Percentiles rank a stretch among this genome's conserved stretches.
phyloP scores from a whole-genome alignment of 2,113 vertebrate species.

The Narcine bancroftii region DNA sequence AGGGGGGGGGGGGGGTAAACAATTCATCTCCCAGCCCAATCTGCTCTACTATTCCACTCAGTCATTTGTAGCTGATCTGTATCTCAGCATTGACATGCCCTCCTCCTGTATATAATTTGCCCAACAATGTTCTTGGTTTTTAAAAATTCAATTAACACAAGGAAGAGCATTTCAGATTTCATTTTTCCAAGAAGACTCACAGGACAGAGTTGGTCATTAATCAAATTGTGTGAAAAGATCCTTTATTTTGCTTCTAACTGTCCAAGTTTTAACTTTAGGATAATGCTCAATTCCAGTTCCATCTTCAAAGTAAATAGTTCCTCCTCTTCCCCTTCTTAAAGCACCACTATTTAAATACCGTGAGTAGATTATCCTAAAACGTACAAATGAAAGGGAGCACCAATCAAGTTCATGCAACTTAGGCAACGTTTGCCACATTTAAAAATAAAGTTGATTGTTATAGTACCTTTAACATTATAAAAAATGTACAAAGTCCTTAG shows the following conservation, averaged over 20 bases:
- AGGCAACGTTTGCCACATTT: too few relatives aligned
- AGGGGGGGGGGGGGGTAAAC: not conserved
- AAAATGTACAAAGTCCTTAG: not conserved
- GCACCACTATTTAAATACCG: not conserved
- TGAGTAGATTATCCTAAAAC: not conserved
- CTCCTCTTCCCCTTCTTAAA: not conserved
- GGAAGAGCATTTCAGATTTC: not conserved
- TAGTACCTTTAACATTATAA: not conserved
- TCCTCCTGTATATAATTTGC: not conserved
- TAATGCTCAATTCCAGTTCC: not conserved
- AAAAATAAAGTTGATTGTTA: not conserved
- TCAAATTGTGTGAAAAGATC: not conserved
- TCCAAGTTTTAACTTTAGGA: not conserved
- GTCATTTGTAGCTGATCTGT: not conserved
- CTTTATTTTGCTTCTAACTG: not conserved
- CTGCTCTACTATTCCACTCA: not conserved
- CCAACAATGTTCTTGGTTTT: not conserved
- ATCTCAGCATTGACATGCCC: not conserved
- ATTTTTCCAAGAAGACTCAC: too few relatives aligned
- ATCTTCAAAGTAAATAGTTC: not conserved
- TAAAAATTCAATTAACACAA: not conserved
- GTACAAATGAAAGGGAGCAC: not conserved
- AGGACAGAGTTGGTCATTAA: too few relatives aligned
- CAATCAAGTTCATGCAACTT: not conserved
- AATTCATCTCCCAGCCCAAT: not conserved